Percentiles rank a stretch among this genome's conserved stretches.
Conservation (phyloP, 2,888 invertebrate genomes). For the Heliconius charithonia region DNA sequence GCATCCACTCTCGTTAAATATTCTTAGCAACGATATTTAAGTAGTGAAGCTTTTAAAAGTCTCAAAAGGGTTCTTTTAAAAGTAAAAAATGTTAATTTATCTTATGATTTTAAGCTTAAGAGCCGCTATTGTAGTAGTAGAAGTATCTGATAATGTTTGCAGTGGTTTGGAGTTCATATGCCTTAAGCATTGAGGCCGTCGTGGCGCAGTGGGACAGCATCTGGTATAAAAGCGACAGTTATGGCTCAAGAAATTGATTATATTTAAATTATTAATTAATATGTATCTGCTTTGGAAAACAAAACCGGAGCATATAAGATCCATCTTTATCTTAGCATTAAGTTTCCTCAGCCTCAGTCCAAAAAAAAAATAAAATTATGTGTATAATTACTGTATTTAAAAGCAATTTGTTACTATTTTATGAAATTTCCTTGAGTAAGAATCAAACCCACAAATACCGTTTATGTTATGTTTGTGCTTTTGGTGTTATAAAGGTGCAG, state of each 20-base stretch:
- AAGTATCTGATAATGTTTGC: neutral
- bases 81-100: neutral
- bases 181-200: neutral
- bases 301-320: too few species aligned
- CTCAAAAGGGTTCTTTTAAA: slow-evolving; percentile 17
- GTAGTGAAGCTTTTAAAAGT: slow-evolving; percentile 12
- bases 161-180: neutral
- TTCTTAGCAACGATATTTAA: slow-evolving; percentile 2
- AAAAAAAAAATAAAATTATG: too few species aligned
- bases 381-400: too few species aligned
- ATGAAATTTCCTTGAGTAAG: neutral
- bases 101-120: neutral
- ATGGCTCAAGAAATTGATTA: neutral
- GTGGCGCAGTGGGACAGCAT: too few species aligned
- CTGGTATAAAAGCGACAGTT: neutral
- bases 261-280: too few species aligned
- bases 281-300: too few species aligned
- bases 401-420: neutral
- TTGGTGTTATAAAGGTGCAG: too few species aligned
- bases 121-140: neutral
- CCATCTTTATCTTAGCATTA: too few species aligned
- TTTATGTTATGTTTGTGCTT: neutral
- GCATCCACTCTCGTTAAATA: slow-evolving; percentile 10
- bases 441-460: neutral
- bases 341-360: too few species aligned